Evolutionary conservation across 1,140 invertebrate genomes (phyloP).

Genomic region (Teleopsis dalmanni): DNA sequence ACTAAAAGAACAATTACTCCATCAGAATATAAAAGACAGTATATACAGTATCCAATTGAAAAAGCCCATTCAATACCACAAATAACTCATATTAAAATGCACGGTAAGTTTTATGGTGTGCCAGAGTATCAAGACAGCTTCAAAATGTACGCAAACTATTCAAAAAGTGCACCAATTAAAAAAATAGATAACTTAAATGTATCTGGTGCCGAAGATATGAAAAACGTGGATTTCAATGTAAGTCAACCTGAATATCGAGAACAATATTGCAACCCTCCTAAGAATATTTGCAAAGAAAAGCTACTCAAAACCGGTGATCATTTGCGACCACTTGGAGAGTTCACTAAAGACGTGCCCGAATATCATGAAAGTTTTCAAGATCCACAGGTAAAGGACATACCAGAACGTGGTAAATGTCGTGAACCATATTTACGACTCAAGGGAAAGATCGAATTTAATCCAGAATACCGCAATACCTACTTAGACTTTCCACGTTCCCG

Average conservation of each 20-base stretch:
- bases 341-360: slow-evolving; percentile 38
- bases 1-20: slow-evolving; percentile 15
- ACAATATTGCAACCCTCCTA: slow-evolving; percentile 35
- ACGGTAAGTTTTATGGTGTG: slow-evolving; percentile 31
- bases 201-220: slow-evolving; percentile 23
- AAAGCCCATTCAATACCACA: slow-evolving; percentile 42
- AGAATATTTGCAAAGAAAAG: slow-evolving; percentile 28
- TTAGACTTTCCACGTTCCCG: slow-evolving; percentile 37
- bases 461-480: slow-evolving; percentile 40
- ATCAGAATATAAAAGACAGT: slow-evolving; percentile 37
- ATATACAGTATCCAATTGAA: slow-evolving; percentile 32
- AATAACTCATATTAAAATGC: slow-evolving; percentile 36
- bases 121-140: slow-evolving; percentile 41
- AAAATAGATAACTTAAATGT: slow-evolving; percentile 34
- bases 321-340: slow-evolving; percentile 31
- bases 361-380: slow-evolving; percentile 43
- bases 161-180: slow-evolving; percentile 39
- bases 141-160: slow-evolving; percentile 39
- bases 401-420: slow-evolving; percentile 36
- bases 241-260: slow-evolving; percentile 34
- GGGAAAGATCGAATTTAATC: slow-evolving; percentile 43
- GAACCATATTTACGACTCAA: slow-evolving; percentile 34
- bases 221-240: background rate
- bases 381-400: slow-evolving; percentile 38
- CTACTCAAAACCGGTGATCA: slow-evolving; percentile 34